Evolutionary conservation across 37 sponge, comb jelly and placozoan genomes (phyloP), one percentile per base, ranked within the genome.

Genomic region (Spongia lamella): DNA sequence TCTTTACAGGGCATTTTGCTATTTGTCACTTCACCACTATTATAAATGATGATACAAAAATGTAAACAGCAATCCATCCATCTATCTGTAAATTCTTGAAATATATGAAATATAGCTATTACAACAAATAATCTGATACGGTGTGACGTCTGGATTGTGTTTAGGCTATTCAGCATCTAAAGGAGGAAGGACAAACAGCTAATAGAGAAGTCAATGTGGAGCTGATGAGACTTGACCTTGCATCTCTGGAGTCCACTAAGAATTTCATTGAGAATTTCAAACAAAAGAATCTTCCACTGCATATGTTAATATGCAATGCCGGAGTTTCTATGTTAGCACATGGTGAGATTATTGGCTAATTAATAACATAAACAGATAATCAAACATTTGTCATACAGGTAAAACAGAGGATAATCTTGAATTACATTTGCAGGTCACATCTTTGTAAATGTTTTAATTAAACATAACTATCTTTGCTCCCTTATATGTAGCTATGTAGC

Each of bases 291-390:
- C 77, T 83, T 6, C 88, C 84, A 32, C 88, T 91, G 7, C 92
- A 91, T 62, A 72, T 91, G 51, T 76, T 91, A 38, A 80, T 91
- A 59, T 83, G 84, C 79, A 91, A 91, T 79, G 92, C 92, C 58
- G 92, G 79, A 24, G 68, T 91, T 64, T 75, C 72, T 14, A 34
- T n/a, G 0, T 55, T 75, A 22, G 83, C 84, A 43, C 47, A 43
- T 43, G 47, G 47, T 43, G 47, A 43, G 47, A 9, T 13, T 13
- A n/a, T n/a, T n/a, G n/a, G n/a, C n/a, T n/a, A n/a, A n/a, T n/a
- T n/a, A n/a, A n/a, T n/a, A n/a, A n/a, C n/a, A n/a, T n/a, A n/a
- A n/a, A n/a, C n/a, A n/a, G n/a, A n/a, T n/a, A n/a, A n/a, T n/a
- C n/a, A n/a, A n/a, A n/a, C n/a, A n/a, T 21, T n/a, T n/a, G n/a